phyloP scores from a whole-genome alignment of 1,140 invertebrate species.

The Bicyclus anynana region DNA sequence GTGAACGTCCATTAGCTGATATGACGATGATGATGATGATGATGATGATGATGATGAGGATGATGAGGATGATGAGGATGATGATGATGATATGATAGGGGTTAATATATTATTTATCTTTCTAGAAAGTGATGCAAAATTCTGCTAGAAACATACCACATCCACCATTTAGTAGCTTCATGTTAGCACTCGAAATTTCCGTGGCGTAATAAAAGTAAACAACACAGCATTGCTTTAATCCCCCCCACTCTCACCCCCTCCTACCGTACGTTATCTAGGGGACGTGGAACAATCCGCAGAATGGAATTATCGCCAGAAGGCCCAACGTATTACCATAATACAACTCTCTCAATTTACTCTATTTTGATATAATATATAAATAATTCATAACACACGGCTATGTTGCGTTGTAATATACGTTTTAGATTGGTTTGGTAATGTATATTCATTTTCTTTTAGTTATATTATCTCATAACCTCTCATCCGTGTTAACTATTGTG shows the following conservation, averaged over 20 bases:
- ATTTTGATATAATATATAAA: constrained; percentile 2
- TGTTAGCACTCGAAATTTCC: background rate
- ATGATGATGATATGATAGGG: too few species aligned
- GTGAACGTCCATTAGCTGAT: too few species aligned
- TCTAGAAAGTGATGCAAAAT: too few species aligned
- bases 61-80: too few species aligned
- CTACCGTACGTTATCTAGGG: background rate
- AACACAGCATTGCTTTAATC: constrained; percentile 3
- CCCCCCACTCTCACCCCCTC: background rate
- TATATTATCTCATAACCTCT: too few species aligned
- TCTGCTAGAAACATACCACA: background rate
- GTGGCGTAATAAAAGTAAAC: constrained; percentile 5
- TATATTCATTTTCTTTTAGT: background rate
- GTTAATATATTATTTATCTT: too few species aligned
- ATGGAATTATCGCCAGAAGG: constrained; percentile 4
- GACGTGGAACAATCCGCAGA: background rate
- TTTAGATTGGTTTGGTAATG: background rate
- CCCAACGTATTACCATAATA: constrained; percentile 2
- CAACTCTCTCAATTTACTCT: constrained; percentile 2
- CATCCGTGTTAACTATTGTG: background rate
- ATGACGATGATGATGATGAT: too few species aligned
- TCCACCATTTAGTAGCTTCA: background rate
- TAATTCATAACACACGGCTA: constrained; percentile 1
- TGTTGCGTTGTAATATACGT: background rate
- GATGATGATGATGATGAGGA: too few species aligned